Evolutionary conservation across 2,797 vertebrate species (phyloP).

Genomic region (Anguilla anguilla): DNA sequence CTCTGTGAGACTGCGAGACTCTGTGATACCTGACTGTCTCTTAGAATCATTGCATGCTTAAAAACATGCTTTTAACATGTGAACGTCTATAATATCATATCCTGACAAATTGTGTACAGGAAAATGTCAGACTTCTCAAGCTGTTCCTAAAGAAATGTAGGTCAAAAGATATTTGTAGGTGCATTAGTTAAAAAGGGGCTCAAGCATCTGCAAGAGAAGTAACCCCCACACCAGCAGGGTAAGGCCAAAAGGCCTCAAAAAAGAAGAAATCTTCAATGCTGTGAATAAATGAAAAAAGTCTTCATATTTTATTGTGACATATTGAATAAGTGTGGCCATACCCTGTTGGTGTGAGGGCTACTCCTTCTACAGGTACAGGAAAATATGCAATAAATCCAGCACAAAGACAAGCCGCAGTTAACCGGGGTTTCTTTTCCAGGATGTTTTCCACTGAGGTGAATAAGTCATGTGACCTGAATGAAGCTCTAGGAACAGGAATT

Average conservation of each 20-base stretch:
- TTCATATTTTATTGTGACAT: not conserved
- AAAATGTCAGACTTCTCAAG: not conserved
- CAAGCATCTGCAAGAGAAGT: not conserved
- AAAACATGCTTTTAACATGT: not conserved
- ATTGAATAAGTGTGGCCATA: not conserved
- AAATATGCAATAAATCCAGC: not conserved
- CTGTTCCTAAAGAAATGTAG: not conserved
- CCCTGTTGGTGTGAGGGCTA: no score
- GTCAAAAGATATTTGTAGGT: not conserved
- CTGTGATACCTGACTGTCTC: not conserved
- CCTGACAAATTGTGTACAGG: not conserved
- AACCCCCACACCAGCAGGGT: no score
- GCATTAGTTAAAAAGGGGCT: not conserved
- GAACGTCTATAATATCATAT: not conserved
- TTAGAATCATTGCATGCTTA: not conserved
- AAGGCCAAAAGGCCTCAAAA: not conserved
- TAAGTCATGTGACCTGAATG: slow-evolving; percentile 78
- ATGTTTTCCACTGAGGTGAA: slow-evolving; percentile 84
- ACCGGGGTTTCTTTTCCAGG: slow-evolving; percentile 60
- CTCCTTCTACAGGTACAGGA: no score
- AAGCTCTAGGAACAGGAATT: slow-evolving; percentile 86
- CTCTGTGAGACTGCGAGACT: not conserved
- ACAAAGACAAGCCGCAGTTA: not conserved
- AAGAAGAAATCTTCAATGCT: not conserved
- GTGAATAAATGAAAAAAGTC: no score